phyloP scores from a whole-genome alignment of 2,113 vertebrate species.

The Mystacornis crossleyi region DNA sequence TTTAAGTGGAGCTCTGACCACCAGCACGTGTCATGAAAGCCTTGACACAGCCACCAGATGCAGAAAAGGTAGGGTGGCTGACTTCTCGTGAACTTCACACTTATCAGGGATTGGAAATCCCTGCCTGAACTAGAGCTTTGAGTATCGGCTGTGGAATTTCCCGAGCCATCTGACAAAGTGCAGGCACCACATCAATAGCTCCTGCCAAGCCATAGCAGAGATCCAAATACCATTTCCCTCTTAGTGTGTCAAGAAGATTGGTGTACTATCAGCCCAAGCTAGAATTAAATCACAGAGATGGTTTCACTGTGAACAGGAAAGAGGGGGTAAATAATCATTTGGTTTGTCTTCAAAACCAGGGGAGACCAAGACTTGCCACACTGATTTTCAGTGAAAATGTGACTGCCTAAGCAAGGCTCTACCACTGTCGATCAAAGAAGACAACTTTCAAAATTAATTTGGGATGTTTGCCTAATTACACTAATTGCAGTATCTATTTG shows the following conservation, averaged over 20 bases:
- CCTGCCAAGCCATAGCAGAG: slow-evolving; percentile 1
- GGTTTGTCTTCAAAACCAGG: background rate
- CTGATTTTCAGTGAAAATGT: background rate
- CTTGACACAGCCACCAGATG: background rate
- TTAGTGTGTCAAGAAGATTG: slow-evolving; percentile 12
- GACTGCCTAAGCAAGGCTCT: background rate
- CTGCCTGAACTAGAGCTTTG: background rate
- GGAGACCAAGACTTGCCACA: background rate
- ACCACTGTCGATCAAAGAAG: background rate
- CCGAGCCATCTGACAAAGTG: slow-evolving; percentile 18
- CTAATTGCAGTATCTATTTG: background rate
- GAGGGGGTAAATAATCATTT: background rate
- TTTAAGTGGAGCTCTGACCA: background rate
- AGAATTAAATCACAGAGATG: background rate
- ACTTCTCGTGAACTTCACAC: background rate
- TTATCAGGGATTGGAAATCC: slow-evolving; percentile 24
- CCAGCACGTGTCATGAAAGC: background rate
- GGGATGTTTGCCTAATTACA: background rate
- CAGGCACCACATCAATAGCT: slow-evolving; percentile 21
- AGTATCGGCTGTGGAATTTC: background rate
- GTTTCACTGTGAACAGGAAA: background rate
- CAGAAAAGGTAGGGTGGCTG: background rate
- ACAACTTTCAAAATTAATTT: slow-evolving; percentile 11
- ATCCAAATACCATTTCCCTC: background rate
- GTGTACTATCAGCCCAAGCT: background rate